These are phyloP conservation scores for Trogon surrucura DNA, from an alignment of 2,113 vertebrate genomes.

Conservation along the genomic window DNA sequence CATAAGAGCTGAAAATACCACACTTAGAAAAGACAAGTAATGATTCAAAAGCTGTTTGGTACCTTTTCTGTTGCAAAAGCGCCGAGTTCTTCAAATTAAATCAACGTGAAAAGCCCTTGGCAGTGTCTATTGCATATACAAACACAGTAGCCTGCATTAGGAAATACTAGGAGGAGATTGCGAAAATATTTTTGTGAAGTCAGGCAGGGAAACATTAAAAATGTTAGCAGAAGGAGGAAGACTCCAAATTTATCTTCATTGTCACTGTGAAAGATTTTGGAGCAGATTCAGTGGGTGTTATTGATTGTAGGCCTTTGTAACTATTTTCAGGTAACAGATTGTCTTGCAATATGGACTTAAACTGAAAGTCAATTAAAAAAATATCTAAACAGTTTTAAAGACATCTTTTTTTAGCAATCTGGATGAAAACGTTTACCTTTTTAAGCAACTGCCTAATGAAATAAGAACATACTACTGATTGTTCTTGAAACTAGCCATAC, in stretches of 20 bases:
- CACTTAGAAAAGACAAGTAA: neutral
- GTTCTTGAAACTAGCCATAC: neutral
- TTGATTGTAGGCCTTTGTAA: neutral
- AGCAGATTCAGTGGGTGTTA: neutral
- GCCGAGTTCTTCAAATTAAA: neutral
- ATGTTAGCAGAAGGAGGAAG: neutral
- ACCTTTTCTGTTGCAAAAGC: neutral
- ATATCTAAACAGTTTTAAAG: neutral
- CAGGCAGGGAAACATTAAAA: neutral
- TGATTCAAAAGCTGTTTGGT: neutral
- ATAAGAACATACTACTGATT: neutral
- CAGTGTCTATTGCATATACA: neutral
- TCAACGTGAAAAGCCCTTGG: neutral
- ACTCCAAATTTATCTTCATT: neutral
- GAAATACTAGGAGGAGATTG: neutral
- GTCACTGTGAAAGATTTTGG: neutral
- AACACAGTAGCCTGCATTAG: neutral
- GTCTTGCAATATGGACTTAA: neutral
- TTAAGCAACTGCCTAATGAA: neutral
- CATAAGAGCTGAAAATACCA: neutral
- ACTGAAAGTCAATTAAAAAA: neutral
- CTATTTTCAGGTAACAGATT: neutral
- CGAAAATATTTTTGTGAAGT: neutral
- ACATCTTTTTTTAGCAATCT: neutral
- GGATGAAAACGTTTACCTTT: neutral